Conservation (phyloP, 2,797 vertebrate species). For the Lagocephalus sceleratus region DNA sequence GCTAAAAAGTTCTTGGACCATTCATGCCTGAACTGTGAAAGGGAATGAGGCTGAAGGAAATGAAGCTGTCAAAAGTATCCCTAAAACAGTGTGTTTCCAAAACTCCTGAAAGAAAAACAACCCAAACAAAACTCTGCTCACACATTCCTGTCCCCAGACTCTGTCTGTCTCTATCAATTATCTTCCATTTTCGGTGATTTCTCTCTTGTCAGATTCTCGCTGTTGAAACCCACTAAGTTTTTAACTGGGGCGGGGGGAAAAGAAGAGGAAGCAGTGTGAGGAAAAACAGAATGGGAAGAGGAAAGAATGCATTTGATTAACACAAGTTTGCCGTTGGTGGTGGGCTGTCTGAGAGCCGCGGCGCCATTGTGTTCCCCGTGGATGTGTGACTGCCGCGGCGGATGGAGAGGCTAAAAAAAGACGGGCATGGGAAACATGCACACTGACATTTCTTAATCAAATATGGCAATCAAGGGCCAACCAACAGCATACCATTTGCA, state of each 20-base stretch:
- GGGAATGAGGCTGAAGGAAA: too few species aligned
- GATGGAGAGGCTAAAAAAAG: conserved; percentile 53
- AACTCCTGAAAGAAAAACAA: neutral
- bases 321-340: conserved; percentile 65
- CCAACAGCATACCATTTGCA: conserved; percentile 93
- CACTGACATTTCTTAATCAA: conserved; percentile 99
- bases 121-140: neutral
- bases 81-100: neutral
- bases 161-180: conserved; percentile 73
- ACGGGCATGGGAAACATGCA: conserved; percentile 81
- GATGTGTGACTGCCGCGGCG: conserved; percentile 61
- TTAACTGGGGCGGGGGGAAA: neutral
- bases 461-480: conserved; percentile 98
- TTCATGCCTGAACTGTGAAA: too few species aligned
- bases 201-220: conserved; percentile 64
- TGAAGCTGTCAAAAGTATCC: too few species aligned
- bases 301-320: conserved; percentile 84
- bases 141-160: conserved; percentile 30
- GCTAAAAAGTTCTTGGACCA: too few species aligned
- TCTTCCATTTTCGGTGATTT: conserved; percentile 80
- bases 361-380: conserved; percentile 75
- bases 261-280: neutral
- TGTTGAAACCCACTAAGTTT: too few species aligned
- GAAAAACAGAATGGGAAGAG: conserved; percentile 48
- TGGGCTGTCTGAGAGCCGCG: conserved; percentile 56